Evolutionary conservation across 2,888 invertebrate species (phyloP).

Genomic region (Agrochola macilenta): DNA sequence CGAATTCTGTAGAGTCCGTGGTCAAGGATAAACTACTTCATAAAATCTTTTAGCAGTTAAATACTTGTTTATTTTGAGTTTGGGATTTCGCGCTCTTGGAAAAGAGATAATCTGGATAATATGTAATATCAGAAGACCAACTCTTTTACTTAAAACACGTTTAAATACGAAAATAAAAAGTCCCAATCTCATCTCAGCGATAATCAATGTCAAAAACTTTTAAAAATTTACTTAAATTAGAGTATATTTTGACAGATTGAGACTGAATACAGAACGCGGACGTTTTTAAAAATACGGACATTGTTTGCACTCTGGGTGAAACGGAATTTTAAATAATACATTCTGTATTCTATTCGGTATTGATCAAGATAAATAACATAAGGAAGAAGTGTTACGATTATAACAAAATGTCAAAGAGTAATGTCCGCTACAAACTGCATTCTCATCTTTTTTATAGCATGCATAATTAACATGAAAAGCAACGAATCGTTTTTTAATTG

Average conservation of each 20-base stretch:
- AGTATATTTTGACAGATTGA: too few relatives aligned
- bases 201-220: too few relatives aligned
- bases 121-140: too few relatives aligned
- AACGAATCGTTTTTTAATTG: constrained; percentile 6
- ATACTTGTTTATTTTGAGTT: background rate
- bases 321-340: too few relatives aligned
- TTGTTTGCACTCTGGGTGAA: too few relatives aligned
- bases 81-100: background rate
- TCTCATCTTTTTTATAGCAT: constrained; percentile 8
- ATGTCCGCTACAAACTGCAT: background rate
- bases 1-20: background rate
- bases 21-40: constrained; percentile 26
- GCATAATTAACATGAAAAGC: constrained; percentile 16
- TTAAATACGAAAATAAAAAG: too few relatives aligned
- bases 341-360: too few relatives aligned
- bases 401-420: constrained; percentile 27
- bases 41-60: background rate
- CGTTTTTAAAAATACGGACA: too few relatives aligned
- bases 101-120: background rate
- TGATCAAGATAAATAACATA: constrained; percentile 10
- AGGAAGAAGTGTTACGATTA: background rate
- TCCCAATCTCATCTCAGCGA: too few relatives aligned
- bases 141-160: too few relatives aligned
- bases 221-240: too few relatives aligned
- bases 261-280: too few relatives aligned